Evolutionary conservation across 2,113 vertebrate species (phyloP), one percentile per base, ranked within the genome.

Genomic region (Eleginops maclovinus): DNA sequence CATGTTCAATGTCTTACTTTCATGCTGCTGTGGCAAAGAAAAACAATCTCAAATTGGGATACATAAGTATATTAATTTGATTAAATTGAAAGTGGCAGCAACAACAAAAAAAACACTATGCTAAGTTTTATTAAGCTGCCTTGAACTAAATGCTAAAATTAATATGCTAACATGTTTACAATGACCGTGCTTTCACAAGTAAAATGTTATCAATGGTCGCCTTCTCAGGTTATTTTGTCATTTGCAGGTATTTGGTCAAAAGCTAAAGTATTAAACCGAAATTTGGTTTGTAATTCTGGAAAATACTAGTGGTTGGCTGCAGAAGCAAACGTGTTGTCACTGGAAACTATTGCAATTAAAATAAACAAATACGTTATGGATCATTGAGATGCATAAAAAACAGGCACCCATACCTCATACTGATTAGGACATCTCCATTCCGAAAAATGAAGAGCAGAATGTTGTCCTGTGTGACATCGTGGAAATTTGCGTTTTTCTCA

Each of bases 401-500:
- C 1, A 62, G 22, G n/a, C n/a, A n/a, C n/a, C n/a, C 14, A 0
- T 92, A 98, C 98, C 98, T 98, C 98, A 99, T 99, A 87, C 98
- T 99, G 75, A 99, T 96, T 17, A 99, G 93, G 49, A 99, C 96
- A 5, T 99, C 98, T 75, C 97, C 97, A 73, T 98, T 97, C 21
- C 97, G 96, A 87, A 97, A 99, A 88, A 99, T 99, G 87, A 99
- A 99, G 12, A 99, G 95, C 1, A 99, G 95, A 68, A 99, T 99
- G 88, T 99, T 99, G 90, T 99, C 98, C 88, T 99, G 97, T 3
- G 97, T 99, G 17, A 99, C 97, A 40, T 99, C 98, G 51, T 99
- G 98, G 68, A 99, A 99, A 90, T 99, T 99, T 21, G 98, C 98
- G 71, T 96, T 97, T 92, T 99, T 99, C 91, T 99, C 98, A 92